phyloP scores from a whole-genome alignment of 2,888 invertebrate species.

The Acrobasis consociella region DNA sequence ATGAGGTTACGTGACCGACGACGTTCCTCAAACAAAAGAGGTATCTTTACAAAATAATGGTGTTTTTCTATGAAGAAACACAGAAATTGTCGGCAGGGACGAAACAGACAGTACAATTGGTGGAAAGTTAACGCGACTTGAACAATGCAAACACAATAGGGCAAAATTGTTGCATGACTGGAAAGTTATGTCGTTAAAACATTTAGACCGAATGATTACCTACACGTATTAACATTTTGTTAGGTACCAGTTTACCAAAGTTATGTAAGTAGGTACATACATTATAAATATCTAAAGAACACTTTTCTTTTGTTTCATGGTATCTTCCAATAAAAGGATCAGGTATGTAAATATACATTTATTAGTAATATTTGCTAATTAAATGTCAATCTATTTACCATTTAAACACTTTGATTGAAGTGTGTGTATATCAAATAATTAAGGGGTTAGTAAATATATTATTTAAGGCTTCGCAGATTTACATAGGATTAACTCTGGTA shows the following conservation, averaged over 20 bases:
- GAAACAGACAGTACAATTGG: slow-evolving; percentile 55
- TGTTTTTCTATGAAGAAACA: slow-evolving; percentile 44
- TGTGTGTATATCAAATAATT: slow-evolving; percentile 29
- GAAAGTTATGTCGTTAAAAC: slow-evolving; percentile 44
- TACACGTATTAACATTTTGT: not conserved
- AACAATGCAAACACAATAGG: slow-evolving; percentile 59
- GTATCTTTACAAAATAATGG: slow-evolving; percentile 38
- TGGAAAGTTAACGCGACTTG: slow-evolving; percentile 58
- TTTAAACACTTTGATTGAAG: slow-evolving; percentile 11
- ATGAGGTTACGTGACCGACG: slow-evolving; percentile 38
- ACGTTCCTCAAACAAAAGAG: slow-evolving; percentile 40
- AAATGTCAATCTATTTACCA: slow-evolving; percentile 24
- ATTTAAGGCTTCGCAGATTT: slow-evolving; percentile 43
- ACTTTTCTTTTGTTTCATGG: slow-evolving; percentile 64
- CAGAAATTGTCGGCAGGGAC: slow-evolving; percentile 50
- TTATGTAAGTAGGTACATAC: not conserved
- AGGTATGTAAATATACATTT: slow-evolving; percentile 62
- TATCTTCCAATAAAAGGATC: slow-evolving; percentile 55
- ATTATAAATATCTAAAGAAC: not conserved
- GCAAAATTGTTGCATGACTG: slow-evolving; percentile 60
- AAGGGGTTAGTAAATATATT: slow-evolving; percentile 45
- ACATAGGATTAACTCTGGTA: slow-evolving; percentile 36
- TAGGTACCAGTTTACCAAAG: not conserved
- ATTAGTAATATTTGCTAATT: slow-evolving; percentile 20
- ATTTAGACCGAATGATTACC: not conserved